Conservation (phyloP, 2,888 invertebrate genomes). For the Tinea semifulvella region DNA sequence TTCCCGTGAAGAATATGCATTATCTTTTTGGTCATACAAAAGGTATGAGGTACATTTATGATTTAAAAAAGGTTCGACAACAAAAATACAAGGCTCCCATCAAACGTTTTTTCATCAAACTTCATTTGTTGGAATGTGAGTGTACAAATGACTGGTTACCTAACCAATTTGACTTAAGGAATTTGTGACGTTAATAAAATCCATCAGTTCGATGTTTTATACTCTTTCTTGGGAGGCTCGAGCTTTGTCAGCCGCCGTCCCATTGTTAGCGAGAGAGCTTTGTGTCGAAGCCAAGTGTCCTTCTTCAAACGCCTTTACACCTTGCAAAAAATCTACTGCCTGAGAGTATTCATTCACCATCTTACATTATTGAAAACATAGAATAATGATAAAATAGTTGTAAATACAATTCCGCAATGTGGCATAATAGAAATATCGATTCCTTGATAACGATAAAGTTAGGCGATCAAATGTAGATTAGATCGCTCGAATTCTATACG, state of each 20-base stretch:
- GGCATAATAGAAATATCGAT: slow-evolving; percentile 7
- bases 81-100: too few species aligned
- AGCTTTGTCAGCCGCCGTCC: slow-evolving; percentile 4
- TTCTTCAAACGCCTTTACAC: slow-evolving; percentile 39
- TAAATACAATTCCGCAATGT: too few species aligned
- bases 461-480: neutral
- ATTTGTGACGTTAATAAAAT: too few species aligned
- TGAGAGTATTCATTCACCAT: slow-evolving; percentile 3
- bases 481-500: neutral
- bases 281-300: slow-evolving; percentile 30
- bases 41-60: too few species aligned
- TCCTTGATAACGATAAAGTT: neutral
- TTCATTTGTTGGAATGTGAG: too few species aligned
- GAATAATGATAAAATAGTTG: too few species aligned
- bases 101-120: too few species aligned
- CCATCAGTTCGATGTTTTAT: neutral
- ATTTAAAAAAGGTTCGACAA: too few species aligned
- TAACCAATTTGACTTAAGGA: too few species aligned
- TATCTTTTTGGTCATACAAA: too few species aligned
- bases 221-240: neutral
- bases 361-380: neutral
- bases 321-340: slow-evolving; percentile 24
- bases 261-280: slow-evolving; percentile 10
- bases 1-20: too few species aligned
- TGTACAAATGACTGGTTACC: too few species aligned